Evolutionary conservation across 1,140 invertebrate species (phyloP), one percentile per base, ranked within the genome.

Genomic region (Pseudomyrmex cubaensis): DNA sequence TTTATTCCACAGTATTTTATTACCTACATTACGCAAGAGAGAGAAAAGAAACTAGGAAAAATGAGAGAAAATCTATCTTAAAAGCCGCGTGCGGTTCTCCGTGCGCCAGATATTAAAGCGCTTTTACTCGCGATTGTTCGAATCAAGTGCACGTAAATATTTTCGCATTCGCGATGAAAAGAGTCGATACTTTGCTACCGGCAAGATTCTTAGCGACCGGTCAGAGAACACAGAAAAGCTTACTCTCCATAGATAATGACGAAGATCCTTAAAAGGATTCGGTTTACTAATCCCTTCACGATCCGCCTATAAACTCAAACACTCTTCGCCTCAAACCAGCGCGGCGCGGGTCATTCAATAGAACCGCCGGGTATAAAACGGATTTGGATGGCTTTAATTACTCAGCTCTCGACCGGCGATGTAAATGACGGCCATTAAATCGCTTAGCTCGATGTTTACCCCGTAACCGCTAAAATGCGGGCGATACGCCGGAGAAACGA

Each of bases 391-490:
- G 89, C 85, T 92, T 91, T 92, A 91, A 92, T 92, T 92, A 88
- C 91, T 90, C 86, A 90, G 91, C 91, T 90, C 90, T 92, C 85
- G 72, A 90, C 83, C 76, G 74, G 73, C 90, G 87, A 89, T 91
- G 90, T 91, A 90, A 91, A 91, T 90, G 90, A 89, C 85, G 72
- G 70, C 89, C 87, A 90, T 91, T 89, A 90, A 90, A 90, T 90
- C 83, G 83, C 84, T 85, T 83, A 70, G 88, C 59, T 85, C 85
- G 85, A 88, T 90, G 86, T 90, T 90, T 90, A 89, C 89, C 83
- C 70, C 85, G 83, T 85, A 89, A 89, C 87, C 88, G 56, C 87
- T 62, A 82, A 88, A 88, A 84, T 85, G 87, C 72, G 69, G 63
- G 46, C 62, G 62, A 83, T 88, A 85, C 77, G 86, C 74, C 48